Conservation (phyloP, 2,113 vertebrate species). For the Caretta caretta region DNA sequence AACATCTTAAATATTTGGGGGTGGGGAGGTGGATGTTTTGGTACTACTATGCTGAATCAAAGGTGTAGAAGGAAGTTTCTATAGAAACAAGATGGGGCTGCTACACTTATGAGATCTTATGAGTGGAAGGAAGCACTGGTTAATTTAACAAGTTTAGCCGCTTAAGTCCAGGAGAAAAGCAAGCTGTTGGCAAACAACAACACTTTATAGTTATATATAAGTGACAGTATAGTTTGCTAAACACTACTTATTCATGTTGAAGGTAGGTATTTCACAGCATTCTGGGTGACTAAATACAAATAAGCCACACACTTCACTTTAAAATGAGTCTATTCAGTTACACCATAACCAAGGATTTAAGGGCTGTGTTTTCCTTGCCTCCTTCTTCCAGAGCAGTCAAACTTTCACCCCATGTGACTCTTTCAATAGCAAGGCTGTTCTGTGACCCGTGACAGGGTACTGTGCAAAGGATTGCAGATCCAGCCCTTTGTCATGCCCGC, state of each 20-base stretch:
- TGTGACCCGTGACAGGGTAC: not conserved
- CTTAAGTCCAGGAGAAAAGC: not conserved
- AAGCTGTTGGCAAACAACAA: not conserved
- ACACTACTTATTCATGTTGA: not conserved
- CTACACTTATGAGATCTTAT: not conserved
- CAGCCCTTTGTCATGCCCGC: too few species aligned
- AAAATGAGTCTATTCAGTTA: not conserved
- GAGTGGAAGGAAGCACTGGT: not conserved
- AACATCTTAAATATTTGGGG: not conserved
- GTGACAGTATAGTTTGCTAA: not conserved
- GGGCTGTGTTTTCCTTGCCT: not conserved
- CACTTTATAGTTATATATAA: too few species aligned
- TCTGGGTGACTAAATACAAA: not conserved
- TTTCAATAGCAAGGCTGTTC: not conserved
- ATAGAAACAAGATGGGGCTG: not conserved
- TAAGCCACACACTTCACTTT: accelerated
- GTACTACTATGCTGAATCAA: too few species aligned
- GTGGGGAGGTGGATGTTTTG: not conserved
- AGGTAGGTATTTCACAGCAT: not conserved
- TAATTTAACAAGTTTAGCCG: not conserved
- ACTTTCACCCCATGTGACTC: not conserved
- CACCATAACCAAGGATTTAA: not conserved
- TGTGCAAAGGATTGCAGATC: too few species aligned
- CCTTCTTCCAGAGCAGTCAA: not conserved
- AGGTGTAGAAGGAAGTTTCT: not conserved